Conservation (phyloP, 2,888 invertebrate genomes). For the Asteroscopus sphinx region DNA sequence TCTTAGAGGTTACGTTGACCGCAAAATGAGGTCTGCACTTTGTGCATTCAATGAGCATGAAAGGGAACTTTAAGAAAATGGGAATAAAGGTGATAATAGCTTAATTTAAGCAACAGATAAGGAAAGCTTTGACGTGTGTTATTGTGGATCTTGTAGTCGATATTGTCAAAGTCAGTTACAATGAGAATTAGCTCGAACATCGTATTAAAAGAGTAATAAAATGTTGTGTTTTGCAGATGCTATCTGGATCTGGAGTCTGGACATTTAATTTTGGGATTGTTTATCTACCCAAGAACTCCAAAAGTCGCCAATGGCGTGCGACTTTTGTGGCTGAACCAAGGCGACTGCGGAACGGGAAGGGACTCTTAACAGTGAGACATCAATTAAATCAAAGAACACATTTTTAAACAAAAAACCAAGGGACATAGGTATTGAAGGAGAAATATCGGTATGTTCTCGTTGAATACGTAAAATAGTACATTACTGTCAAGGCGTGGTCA, state of each 20-base stretch:
- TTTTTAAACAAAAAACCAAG: too few relatives aligned
- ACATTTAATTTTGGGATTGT: too few relatives aligned
- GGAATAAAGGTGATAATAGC: conserved; percentile 3
- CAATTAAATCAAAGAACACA: too few relatives aligned
- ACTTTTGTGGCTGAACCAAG: too few relatives aligned
- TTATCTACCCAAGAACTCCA: too few relatives aligned
- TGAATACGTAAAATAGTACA: too few relatives aligned
- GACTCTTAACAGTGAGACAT: too few relatives aligned
- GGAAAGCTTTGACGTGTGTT: conserved; percentile 24
- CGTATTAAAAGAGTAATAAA: background rate
- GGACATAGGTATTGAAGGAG: too few relatives aligned
- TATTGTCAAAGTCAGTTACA: conserved; percentile 23
- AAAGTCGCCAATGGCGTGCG: too few relatives aligned
- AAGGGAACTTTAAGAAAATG: background rate
- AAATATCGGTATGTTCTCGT: too few relatives aligned
- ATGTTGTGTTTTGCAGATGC: background rate
- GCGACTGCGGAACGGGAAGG: too few relatives aligned
- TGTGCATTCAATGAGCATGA: background rate
- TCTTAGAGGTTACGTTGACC: rapidly evolving
- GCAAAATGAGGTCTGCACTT: conserved; percentile 13
- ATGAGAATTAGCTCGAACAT: conserved; percentile 29
- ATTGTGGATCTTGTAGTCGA: conserved; percentile 14
- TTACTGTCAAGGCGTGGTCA: too few relatives aligned
- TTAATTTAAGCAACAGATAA: conserved; percentile 5
- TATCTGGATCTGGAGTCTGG: background rate